Evolutionary conservation across 30 jellyfish, hydroid and myxozoan species (phyloP).

Genomic region (Aurelia sp.): DNA sequence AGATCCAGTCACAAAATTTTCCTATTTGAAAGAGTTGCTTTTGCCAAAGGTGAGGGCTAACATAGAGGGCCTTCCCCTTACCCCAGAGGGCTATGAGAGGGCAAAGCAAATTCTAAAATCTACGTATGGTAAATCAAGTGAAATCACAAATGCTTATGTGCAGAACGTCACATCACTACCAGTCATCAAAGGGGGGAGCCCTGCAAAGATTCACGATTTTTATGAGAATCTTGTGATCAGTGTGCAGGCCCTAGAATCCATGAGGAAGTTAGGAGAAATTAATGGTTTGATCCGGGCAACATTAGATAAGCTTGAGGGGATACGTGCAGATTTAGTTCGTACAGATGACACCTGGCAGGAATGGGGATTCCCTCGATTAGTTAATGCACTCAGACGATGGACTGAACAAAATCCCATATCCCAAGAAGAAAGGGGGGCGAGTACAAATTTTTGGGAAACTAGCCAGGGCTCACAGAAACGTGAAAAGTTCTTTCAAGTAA

Average conservation of each 20-base stretch:
- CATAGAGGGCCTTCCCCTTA: constrained; percentile 27
- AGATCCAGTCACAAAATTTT: constrained; percentile 41
- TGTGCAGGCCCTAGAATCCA: constrained; percentile 69
- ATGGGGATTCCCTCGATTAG: constrained; percentile 46
- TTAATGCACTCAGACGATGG: constrained; percentile 6
- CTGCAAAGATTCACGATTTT: constrained; percentile 56
- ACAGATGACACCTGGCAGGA: constrained; percentile 47
- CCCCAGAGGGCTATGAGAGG: constrained; percentile 77
- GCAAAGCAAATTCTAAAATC: constrained; percentile 67
- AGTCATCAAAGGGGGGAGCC: constrained; percentile 39
- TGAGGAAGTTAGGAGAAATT: constrained; percentile 51
- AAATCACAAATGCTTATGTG: constrained; percentile 62
- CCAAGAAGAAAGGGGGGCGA: too few relatives aligned
- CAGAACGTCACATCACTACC: constrained; percentile 70
- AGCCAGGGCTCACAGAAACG: too few relatives aligned
- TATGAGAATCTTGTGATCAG: not conserved
- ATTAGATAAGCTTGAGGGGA: constrained; percentile 68
- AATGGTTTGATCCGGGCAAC: constrained; percentile 63
- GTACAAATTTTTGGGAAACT: too few relatives aligned
- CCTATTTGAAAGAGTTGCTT: constrained; percentile 47
- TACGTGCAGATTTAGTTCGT: constrained; percentile 59
- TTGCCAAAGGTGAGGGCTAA: constrained; percentile 24
- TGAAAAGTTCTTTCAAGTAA: too few relatives aligned
- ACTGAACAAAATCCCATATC: too few relatives aligned
- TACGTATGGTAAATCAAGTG: constrained; percentile 76